A percentile compares a stretch with the other conserved stretches of the same genome.
Evolutionary conservation across 2,113 vertebrate species (phyloP).

Genomic region (Solea senegalensis): DNA sequence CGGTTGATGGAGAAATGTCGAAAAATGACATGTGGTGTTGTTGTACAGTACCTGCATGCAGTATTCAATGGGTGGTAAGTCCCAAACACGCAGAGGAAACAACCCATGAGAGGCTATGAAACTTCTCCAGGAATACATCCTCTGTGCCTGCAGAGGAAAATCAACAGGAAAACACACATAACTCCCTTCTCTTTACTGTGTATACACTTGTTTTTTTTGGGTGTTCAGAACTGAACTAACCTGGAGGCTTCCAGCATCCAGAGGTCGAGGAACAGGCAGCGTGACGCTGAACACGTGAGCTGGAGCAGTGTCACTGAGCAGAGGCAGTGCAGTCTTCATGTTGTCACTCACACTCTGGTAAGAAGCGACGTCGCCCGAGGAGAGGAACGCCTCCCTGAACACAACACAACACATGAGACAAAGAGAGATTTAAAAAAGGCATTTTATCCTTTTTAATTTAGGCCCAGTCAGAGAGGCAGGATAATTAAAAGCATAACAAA

Average conservation of each 20-base stretch:
- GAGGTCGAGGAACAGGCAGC: slow-evolving; percentile 73
- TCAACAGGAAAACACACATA: background rate
- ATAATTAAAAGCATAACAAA: too few species aligned
- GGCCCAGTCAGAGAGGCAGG: too few species aligned
- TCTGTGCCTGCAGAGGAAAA: slow-evolving; percentile 63
- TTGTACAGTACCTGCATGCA: slow-evolving; percentile 77
- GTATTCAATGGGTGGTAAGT: slow-evolving; percentile 76
- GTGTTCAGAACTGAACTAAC: slow-evolving; percentile 50
- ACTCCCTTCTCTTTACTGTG: background rate
- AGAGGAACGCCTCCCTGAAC: slow-evolving; percentile 75
- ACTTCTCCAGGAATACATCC: slow-evolving; percentile 81
- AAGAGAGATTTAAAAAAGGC: too few species aligned
- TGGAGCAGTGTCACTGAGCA: slow-evolving; percentile 60
- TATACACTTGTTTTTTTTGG: background rate
- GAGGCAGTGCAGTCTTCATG: slow-evolving; percentile 66
- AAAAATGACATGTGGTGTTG: background rate
- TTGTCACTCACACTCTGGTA: slow-evolving; percentile 78
- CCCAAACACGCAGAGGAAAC: slow-evolving; percentile 75
- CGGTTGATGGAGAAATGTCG: too few species aligned
- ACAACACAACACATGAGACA: background rate
- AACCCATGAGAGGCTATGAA: slow-evolving; percentile 75
- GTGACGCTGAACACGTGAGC: slow-evolving; percentile 63
- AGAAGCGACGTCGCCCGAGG: slow-evolving; percentile 72
- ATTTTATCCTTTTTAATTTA: background rate
- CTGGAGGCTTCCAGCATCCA: slow-evolving; percentile 68